Evolutionary conservation across 2,888 invertebrate species (phyloP), one percentile per base, ranked within the genome.

Genomic region (Rhopalosiphum nymphaeae): DNA sequence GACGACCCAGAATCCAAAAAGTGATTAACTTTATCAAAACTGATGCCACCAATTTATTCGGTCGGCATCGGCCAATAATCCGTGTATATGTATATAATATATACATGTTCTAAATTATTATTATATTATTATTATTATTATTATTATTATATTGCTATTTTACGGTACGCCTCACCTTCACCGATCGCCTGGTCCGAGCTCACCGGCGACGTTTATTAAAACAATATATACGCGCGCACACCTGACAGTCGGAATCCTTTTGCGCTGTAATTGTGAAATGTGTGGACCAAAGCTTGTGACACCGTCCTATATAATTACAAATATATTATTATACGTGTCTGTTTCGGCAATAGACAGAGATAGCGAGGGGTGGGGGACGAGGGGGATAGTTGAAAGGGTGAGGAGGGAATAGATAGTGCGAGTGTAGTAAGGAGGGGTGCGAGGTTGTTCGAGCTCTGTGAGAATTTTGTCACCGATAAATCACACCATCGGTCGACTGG

Each of bases 11-110:
- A 36, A 26, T 56, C 90, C 46, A 57, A 89, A 89, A 93, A 89
- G 78, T 78, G 89, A 93, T 89, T 78, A 78, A 93, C 49, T 92
- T 88, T 92, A 92, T 92, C 92, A 88, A 92, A 92, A 88, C 86
- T 92, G 87, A 92, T 88, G 92, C 61, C 29, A 44, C 61, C 92
- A 67, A 88, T 88, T 88, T 88, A 88, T 92, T 88, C 92, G 67
- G 57, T 61, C 61, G 49, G 49, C 87, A 88, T 67, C 67, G 61
- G 61, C 88, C 92, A 92, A 92, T 67, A 88, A 88, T 53, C 84
- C 84, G 56, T 91, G 29, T 53, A 91, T 42, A 84, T 61, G 29
- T 29, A 21, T 49, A 87, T 53, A 53, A 49, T 86, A 46, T 29
- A 29, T 46, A 56, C 25, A 13, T 85, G 85, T 42, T 29, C 46